Base-by-base conservation (phyloP, 2,113 vertebrate genomes). In the Chamaea fasciata region DNA sequence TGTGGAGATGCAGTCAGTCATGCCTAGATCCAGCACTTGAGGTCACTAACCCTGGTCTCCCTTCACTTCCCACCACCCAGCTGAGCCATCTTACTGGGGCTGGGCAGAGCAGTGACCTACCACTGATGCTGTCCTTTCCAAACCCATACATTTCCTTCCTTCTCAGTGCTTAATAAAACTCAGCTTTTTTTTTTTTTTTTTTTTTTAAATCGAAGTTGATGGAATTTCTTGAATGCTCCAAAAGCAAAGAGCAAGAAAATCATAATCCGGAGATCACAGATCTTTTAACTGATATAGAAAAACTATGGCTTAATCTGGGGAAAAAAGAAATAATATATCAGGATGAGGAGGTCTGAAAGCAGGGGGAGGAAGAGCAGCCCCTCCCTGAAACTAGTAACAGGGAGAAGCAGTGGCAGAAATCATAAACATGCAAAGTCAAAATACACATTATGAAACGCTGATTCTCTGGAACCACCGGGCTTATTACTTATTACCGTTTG, bases 361-460 rank as follows among this genome's bases (percentile, higher is more conserved):
- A 67, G 19, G 18, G 0, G 57, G 10, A 87, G 28, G 14, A 81
- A 69, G 3, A 63, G 23, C 55, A 93, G 30, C 10, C 9, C 31
- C 19, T 77, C 26, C 6, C 12, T 52, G 39, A 64, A 80, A 31
- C 12, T 57, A 39, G 10, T 13, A 59, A 42, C 0, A 60, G 20
- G 12, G 17, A 77, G 15, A 52, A 28, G 13, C 35, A 44, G 24
- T 3, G 2, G 24, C 10, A 37, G 52, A 80, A 77, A 11, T 44
- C 16, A 41, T 9, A 41, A 56, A 22, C 7, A 39, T 0, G 0
- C 7, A 24, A 2, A 31, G 10, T 1, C 24, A 19, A 22, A 73
- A 46, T 3, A 33, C 23, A 33, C 0, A 1, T 65, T 35, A 35
- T 2, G 4, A 89, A 73, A 71, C 0, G 0, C 23, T 44, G 3